phyloP scores from a whole-genome alignment of 2,888 invertebrate genomes.

The Papilio gigon region DNA sequence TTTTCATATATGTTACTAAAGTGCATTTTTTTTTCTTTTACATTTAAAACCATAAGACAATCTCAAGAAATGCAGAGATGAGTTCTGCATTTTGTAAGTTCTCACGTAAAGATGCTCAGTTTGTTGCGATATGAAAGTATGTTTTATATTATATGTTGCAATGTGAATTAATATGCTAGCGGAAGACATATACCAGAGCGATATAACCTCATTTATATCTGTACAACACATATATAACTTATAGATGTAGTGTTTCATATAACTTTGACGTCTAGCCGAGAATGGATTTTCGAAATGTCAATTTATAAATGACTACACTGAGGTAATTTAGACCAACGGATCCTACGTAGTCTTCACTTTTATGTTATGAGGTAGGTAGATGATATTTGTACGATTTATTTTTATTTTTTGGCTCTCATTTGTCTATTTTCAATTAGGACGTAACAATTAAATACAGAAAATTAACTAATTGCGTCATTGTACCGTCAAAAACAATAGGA shows the following conservation, averaged over 20 bases:
- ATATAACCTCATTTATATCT: not conserved
- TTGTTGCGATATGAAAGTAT: constrained; percentile 25
- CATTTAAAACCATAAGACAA: constrained; percentile 18
- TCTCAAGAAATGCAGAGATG: constrained; percentile 23
- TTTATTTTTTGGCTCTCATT: too few species aligned
- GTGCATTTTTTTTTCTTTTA: constrained; percentile 6
- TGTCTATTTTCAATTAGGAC: too few species aligned
- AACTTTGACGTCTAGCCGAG: too few species aligned
- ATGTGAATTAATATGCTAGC: constrained; percentile 16
- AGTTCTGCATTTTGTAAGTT: constrained; percentile 28
- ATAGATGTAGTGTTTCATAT: too few species aligned
- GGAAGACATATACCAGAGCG: not conserved
- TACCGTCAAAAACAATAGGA: not conserved
- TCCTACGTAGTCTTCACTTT: too few species aligned
- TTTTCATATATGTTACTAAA: constrained; percentile 23
- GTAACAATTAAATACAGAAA: not conserved
- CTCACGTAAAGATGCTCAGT: constrained; percentile 11
- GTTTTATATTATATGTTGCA: constrained; percentile 31
- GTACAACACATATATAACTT: too few species aligned
- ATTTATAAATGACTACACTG: too few species aligned
- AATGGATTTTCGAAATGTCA: too few species aligned
- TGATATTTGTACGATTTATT: too few species aligned
- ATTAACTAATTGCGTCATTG: not conserved
- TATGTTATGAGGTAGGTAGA: too few species aligned
- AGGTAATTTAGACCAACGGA: too few species aligned